phyloP scores from a whole-genome alignment of 2,888 invertebrate genomes.

The Agrotis segetum region DNA sequence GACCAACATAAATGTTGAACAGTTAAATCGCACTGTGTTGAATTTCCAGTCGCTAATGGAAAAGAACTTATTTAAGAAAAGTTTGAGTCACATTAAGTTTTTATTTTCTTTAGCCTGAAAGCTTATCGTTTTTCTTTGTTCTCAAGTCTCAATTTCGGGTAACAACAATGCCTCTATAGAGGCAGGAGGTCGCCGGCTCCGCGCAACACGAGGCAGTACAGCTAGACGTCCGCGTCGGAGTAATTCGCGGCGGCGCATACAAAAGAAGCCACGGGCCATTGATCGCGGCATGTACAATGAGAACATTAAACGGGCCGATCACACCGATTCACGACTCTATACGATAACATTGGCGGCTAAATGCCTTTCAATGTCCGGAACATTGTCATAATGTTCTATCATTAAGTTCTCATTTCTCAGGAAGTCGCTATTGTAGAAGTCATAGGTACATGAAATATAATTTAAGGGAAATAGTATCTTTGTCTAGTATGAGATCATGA shows the following conservation, averaged over 20 bases:
- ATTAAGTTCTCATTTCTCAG: neutral
- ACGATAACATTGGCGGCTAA: constrained; percentile 34
- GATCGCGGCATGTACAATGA: constrained; percentile 60
- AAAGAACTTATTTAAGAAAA: too few relatives aligned
- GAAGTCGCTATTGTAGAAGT: neutral
- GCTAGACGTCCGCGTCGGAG: constrained; percentile 15
- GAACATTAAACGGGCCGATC: constrained; percentile 56
- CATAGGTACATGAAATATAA: neutral
- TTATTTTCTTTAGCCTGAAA: constrained; percentile 5
- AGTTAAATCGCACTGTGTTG: neutral
- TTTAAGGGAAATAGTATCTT: neutral
- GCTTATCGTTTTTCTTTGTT: neutral
- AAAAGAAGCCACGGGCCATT: constrained; percentile 58
- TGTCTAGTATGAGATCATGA: constrained; percentile 20
- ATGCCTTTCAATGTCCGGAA: constrained; percentile 30
- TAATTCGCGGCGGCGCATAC: constrained; percentile 40
- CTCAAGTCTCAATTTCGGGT: neutral
- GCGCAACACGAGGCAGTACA: neutral
- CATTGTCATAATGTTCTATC: constrained; percentile 9
- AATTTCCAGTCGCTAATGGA: neutral
- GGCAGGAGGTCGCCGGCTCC: neutral
- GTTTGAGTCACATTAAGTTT: too few relatives aligned
- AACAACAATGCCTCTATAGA: neutral
- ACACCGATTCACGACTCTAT: constrained; percentile 43
- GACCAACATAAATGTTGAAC: neutral